Evolutionary conservation across 2,113 vertebrate species (phyloP).

Genomic region (Malurus melanocephalus): DNA sequence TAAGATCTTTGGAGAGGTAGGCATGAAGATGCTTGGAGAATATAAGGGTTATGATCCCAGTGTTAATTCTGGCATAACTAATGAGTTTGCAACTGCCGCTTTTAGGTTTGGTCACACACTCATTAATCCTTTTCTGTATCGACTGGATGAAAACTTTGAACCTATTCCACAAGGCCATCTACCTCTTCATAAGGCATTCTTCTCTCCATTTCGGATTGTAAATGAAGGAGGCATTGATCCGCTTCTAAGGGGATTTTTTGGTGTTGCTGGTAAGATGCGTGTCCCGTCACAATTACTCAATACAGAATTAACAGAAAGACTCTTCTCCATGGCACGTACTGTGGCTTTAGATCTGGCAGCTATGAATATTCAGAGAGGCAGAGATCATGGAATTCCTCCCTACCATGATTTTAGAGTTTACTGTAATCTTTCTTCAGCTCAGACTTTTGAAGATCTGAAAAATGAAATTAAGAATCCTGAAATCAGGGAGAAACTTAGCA

Average conservation of each 20-base stretch:
- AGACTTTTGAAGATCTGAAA: slow-evolving; percentile 88
- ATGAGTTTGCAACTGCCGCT: slow-evolving; percentile 92
- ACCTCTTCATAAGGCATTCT: slow-evolving; percentile 94
- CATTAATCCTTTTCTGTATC: slow-evolving; percentile 90
- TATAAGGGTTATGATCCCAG: slow-evolving; percentile 91
- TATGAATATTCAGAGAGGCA: slow-evolving; percentile 94
- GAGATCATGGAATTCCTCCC: slow-evolving; percentile 94
- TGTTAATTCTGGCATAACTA: slow-evolving; percentile 89
- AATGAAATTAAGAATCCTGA: slow-evolving; percentile 91
- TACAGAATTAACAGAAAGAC: slow-evolving; percentile 91
- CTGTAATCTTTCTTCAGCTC: slow-evolving; percentile 91
- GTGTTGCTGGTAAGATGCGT: slow-evolving; percentile 93
- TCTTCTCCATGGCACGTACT: slow-evolving; percentile 95
- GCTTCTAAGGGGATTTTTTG: slow-evolving; percentile 90
- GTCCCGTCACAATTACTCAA: slow-evolving; percentile 91
- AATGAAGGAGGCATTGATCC: slow-evolving; percentile 98
- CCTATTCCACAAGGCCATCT: slow-evolving; percentile 90
- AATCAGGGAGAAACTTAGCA: slow-evolving; percentile 89
- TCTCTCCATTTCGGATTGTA: slow-evolving; percentile 95
- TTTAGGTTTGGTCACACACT: slow-evolving; percentile 98
- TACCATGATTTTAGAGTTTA: slow-evolving; percentile 96
- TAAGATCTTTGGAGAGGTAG: slow-evolving; percentile 92
- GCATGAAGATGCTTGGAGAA: slow-evolving; percentile 85
- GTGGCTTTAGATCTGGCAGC: slow-evolving; percentile 96
- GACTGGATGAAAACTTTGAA: slow-evolving; percentile 88